Conservation (phyloP, 2,797 vertebrate genomes). For the Mormyrus proboscirostris region DNA sequence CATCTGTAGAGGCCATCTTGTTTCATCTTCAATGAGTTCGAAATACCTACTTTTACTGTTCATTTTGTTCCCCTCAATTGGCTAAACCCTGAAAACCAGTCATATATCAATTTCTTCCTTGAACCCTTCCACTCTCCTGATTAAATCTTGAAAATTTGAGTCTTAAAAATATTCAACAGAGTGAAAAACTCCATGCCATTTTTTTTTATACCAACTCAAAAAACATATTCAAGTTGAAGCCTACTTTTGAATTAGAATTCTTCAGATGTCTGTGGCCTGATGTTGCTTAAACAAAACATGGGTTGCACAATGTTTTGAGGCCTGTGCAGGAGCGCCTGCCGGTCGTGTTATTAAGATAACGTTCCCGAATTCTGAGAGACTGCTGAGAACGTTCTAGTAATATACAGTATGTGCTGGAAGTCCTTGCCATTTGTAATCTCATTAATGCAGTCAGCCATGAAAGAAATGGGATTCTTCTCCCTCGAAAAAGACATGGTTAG, state of each 20-base stretch:
- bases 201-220: background rate
- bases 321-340: background rate
- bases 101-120: background rate
- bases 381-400: background rate
- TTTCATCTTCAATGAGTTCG: background rate
- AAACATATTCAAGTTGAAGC: background rate
- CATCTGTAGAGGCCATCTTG: background rate
- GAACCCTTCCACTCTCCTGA: background rate
- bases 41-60: background rate
- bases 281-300: background rate
- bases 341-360: slow-evolving; percentile 14
- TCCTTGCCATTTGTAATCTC: slow-evolving; percentile 10
- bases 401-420: background rate
- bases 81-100: background rate
- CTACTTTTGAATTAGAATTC: background rate
- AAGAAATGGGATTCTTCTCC: background rate
- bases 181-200: background rate
- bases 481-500: background rate
- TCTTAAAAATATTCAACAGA: background rate
- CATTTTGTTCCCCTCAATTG: background rate
- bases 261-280: background rate
- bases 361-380: background rate
- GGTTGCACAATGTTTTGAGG: background rate
- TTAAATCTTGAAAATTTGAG: background rate
- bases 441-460: slow-evolving; percentile 5